Conservation (phyloP, 2,888 invertebrate species). For the Liodrosophila aerea region DNA sequence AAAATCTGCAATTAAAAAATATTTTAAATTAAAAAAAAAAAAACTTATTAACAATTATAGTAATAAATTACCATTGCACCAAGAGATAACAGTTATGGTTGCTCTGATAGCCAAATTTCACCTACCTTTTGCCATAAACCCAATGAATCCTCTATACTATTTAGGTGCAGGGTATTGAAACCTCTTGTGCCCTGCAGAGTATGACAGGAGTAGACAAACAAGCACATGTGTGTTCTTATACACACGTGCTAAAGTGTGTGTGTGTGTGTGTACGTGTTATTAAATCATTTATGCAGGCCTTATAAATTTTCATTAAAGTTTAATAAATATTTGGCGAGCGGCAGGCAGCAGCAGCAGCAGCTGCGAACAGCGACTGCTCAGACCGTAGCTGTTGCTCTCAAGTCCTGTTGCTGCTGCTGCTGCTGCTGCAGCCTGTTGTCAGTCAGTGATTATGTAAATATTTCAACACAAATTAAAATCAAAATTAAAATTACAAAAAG, state of each 20-base stretch:
- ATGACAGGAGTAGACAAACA: too few relatives aligned
- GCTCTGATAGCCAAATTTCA: too few relatives aligned
- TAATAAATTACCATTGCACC: too few relatives aligned
- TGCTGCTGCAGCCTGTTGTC: constrained; percentile 59
- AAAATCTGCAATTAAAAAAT: too few relatives aligned
- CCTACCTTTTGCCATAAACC: too few relatives aligned
- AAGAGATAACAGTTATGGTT: too few relatives aligned
- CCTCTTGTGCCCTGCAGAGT: too few relatives aligned
- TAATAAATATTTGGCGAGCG: constrained; percentile 61
- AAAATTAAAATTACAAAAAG: constrained; percentile 80
- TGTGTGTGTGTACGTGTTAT: constrained; percentile 54
- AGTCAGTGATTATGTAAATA: constrained; percentile 81
- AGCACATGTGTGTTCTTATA: constrained; percentile 11
- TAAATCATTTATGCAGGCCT: constrained; percentile 77
- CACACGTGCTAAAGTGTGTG: constrained; percentile 27
- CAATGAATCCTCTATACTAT: too few relatives aligned
- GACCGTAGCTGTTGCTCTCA: constrained; percentile 14
- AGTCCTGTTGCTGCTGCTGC: constrained; percentile 1
- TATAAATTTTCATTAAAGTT: constrained; percentile 78
- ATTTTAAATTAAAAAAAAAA: too few relatives aligned
- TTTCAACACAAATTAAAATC: constrained; percentile 81
- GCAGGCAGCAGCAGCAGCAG: constrained; percentile 36
- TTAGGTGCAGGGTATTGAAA: too few relatives aligned
- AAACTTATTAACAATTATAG: too few relatives aligned
- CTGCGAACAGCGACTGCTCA: constrained; percentile 29